Evolutionary conservation across 2,888 invertebrate species (phyloP).

Genomic region (Hydriomena furcata): DNA sequence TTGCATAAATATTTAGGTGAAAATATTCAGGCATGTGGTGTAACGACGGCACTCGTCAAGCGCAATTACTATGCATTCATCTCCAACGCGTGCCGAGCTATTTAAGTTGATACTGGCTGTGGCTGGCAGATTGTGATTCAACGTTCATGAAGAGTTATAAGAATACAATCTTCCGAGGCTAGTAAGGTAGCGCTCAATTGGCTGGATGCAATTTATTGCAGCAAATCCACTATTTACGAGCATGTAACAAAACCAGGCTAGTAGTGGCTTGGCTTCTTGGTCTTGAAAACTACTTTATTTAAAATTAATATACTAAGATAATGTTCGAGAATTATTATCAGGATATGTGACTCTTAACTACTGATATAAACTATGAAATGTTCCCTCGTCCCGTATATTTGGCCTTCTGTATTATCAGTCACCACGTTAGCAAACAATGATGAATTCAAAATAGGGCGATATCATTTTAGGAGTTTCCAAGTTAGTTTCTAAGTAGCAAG

Average conservation of each 20-base stretch:
- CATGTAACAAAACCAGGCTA: constrained; percentile 3
- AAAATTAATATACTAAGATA: constrained; percentile 23
- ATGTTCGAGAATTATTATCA: constrained; percentile 47
- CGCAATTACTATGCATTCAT: constrained; percentile 73
- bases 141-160: constrained; percentile 20
- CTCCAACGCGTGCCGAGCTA: constrained; percentile 63
- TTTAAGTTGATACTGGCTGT: constrained; percentile 48
- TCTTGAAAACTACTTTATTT: neutral
- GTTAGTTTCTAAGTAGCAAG: too few species aligned
- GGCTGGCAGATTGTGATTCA: constrained; percentile 19
- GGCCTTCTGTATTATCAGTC: constrained; percentile 53
- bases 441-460: constrained; percentile 39
- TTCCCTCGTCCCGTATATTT: constrained; percentile 44
- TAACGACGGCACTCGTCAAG: constrained; percentile 56
- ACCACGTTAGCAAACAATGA: constrained; percentile 53
- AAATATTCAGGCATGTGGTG: constrained; percentile 51
- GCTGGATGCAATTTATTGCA: constrained; percentile 13
- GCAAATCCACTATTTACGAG: neutral
- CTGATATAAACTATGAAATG: constrained; percentile 61
- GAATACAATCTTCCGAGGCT: constrained; percentile 13
- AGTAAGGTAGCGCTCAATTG: constrained; percentile 17
- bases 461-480: constrained; percentile 30
- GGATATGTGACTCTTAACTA: constrained; percentile 37
- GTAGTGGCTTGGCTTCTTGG: neutral
- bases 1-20: constrained; percentile 49